These are phyloP conservation scores for Labeo catla DNA, from an alignment of 2,113 vertebrate genomes.

Conservation along the genomic window DNA sequence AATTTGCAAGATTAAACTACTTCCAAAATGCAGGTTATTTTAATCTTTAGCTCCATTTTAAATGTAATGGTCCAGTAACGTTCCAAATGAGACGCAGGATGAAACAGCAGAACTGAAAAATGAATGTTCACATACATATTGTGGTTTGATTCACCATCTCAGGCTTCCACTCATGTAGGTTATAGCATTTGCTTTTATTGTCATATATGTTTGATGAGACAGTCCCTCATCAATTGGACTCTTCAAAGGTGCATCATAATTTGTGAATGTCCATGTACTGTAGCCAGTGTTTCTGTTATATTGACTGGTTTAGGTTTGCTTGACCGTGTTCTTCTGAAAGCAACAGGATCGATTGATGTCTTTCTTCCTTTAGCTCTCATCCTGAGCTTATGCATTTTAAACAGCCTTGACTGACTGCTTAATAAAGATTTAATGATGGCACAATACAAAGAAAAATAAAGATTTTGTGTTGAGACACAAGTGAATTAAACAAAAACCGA, in stretches of 20 bases:
- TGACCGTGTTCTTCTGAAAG: not conserved
- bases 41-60: not conserved
- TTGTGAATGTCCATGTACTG: not conserved
- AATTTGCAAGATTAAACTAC: not conserved
- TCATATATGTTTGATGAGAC: not conserved
- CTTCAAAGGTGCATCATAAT: not conserved
- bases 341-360: too few relatives aligned
- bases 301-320: not conserved
- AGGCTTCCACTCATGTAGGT: not conserved
- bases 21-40: not conserved
- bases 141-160: not conserved
- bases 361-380: too few relatives aligned
- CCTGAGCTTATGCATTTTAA: conserved; percentile 9
- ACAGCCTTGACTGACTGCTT: not conserved
- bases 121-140: not conserved
- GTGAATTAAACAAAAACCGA: not conserved
- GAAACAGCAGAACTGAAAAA: not conserved
- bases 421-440: not conserved
- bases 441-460: not conserved
- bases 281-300: not conserved
- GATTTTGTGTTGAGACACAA: not conserved
- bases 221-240: not conserved
- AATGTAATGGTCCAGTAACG: not conserved
- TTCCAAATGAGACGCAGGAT: not conserved
- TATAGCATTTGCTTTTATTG: not conserved